Conservation (phyloP, 2,888 invertebrate species). For the Coelinius sp. region DNA sequence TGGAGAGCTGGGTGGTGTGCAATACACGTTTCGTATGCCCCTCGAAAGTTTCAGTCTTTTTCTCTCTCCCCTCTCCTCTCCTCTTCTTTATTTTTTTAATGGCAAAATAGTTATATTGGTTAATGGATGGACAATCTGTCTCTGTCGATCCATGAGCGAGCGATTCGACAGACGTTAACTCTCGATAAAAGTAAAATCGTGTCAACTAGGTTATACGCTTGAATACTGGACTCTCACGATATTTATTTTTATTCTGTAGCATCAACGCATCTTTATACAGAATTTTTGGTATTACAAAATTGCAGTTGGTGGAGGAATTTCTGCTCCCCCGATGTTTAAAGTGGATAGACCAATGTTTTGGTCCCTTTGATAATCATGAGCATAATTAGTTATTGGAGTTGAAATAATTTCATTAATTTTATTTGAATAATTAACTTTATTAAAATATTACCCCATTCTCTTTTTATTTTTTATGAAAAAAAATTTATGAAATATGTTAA, state of each 20-base stretch:
- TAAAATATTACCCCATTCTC: no score
- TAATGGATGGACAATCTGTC: conserved; percentile 48
- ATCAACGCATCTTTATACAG: neutral
- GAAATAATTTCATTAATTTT: no score
- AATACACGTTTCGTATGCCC: neutral
- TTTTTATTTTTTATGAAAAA: neutral
- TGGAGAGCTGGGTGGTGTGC: neutral
- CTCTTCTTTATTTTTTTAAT: conserved; percentile 17
- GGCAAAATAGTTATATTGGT: conserved; percentile 42
- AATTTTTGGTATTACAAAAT: neutral
- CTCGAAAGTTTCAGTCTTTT: neutral
- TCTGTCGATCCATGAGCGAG: conserved; percentile 48
- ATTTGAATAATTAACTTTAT: no score
- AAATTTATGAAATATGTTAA: neutral
- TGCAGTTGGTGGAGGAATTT: neutral
- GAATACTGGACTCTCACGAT: conserved; percentile 34
- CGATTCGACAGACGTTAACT: conserved; percentile 44
- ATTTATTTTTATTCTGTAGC: conserved; percentile 11
- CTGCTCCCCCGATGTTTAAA: neutral
- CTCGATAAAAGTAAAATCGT: conserved; percentile 55
- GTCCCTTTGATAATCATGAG: neutral
- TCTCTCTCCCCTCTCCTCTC: no score
- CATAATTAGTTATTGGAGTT: no score
- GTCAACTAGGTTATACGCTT: conserved; percentile 47
- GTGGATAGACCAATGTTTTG: neutral